phyloP scores from a whole-genome alignment of 1,140 invertebrate species.

The Platorchestia sp. region DNA sequence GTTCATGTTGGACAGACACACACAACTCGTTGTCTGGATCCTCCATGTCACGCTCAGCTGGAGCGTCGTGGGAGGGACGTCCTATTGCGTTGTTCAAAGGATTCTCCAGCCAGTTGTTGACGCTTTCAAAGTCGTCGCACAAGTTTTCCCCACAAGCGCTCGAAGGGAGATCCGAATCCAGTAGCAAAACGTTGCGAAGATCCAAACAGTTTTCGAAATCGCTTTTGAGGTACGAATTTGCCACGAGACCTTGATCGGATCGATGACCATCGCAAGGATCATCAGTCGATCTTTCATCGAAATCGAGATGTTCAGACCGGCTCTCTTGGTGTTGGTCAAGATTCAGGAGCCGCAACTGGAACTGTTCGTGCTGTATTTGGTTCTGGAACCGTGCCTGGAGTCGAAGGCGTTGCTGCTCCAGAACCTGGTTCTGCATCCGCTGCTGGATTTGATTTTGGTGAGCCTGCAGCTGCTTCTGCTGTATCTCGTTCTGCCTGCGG shows the following conservation, averaged over 20 bases:
- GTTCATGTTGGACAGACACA: constrained; percentile 16
- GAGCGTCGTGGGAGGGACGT: neutral
- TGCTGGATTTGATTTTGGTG: neutral
- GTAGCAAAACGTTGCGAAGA: neutral
- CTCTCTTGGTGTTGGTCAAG: neutral
- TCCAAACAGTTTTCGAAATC: neutral
- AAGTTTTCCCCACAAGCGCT: neutral
- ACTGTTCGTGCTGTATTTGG: neutral
- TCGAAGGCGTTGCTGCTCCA: neutral
- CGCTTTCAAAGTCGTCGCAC: neutral
- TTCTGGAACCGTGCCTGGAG: neutral
- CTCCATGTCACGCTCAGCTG: neutral
- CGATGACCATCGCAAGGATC: neutral
- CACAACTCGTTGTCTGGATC: neutral
- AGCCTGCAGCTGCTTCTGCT: neutral
- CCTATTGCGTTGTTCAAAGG: constrained; percentile 4
- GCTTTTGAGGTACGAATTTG: neutral
- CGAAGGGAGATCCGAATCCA: neutral
- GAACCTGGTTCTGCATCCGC: neutral
- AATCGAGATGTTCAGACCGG: neutral
- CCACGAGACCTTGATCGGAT: neutral
- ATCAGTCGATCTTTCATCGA: neutral
- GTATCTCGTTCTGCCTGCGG: neutral
- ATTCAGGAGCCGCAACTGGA: neutral
- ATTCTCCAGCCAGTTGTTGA: constrained; percentile 36